phyloP scores from a whole-genome alignment of 2,888 invertebrate genomes.

The Drosophila picticornis region DNA sequence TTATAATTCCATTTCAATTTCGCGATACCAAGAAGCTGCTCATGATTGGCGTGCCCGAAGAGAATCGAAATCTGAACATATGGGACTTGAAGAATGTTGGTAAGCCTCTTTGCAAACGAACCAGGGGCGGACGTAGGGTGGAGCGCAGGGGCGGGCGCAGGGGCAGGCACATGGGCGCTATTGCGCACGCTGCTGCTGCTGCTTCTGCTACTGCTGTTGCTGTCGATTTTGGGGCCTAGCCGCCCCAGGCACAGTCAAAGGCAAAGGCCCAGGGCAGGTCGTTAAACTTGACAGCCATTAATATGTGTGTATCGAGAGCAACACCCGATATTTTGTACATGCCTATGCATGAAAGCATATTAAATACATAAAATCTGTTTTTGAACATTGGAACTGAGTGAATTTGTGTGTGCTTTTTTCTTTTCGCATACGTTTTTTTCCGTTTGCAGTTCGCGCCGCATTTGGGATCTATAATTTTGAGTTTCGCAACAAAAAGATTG shows the following conservation, averaged over 20 bases:
- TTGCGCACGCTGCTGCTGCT: slow-evolving; percentile 37
- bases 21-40: slow-evolving; percentile 82
- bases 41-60: slow-evolving; percentile 79
- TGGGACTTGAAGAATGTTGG: slow-evolving; percentile 83
- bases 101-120: slow-evolving; percentile 56
- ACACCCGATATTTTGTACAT: slow-evolving; percentile 33
- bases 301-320: slow-evolving; percentile 40
- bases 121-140: slow-evolving; percentile 23
- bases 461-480: slow-evolving; percentile 82
- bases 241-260: slow-evolving; percentile 27
- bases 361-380: slow-evolving; percentile 28
- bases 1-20: slow-evolving; percentile 84
- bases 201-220: neutral
- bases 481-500: slow-evolving; percentile 83
- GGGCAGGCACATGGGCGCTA: slow-evolving; percentile 5
- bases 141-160: slow-evolving; percentile 3
- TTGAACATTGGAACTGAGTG: slow-evolving; percentile 54
- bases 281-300: slow-evolving; percentile 67
- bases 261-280: slow-evolving; percentile 51
- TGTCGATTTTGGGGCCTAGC: slow-evolving; percentile 17
- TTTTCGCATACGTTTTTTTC: slow-evolving; percentile 6
- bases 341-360: slow-evolving; percentile 15
- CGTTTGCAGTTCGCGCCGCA: slow-evolving; percentile 73
- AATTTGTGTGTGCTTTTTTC: slow-evolving; percentile 12
- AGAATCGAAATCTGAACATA: slow-evolving; percentile 79